Evolutionary conservation across 2,113 vertebrate genomes (phyloP), one percentile per base, ranked within the genome.

Genomic region (Antennarius striatus): DNA sequence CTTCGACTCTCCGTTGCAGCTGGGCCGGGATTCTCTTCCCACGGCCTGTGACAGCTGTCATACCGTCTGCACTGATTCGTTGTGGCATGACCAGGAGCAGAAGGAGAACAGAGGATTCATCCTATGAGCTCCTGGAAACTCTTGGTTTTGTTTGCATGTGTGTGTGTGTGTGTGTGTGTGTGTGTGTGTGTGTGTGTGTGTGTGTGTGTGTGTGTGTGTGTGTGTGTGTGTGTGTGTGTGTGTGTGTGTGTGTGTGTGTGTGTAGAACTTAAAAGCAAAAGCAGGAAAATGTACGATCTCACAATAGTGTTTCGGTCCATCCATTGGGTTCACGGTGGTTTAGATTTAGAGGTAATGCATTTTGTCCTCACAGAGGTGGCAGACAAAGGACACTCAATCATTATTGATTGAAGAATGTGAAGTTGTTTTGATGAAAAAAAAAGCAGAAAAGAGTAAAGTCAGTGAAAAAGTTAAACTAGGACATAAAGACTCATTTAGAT

Each of bases 21-120:
- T 36, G 53, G 65, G 68, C 36, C 28, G 22, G 73, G 47, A 22
- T 66, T 69, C 52, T 55, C 66, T 72, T 48, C 53, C 13, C 5
- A 22, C 47, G 8, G 32, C 16, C 68, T 66, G 55, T 47, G 65
- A 71, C 72, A 42, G 49, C 68, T 81, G 73, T 82, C 64, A 60
- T 29, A 39, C 69, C 52, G 42, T 45, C 53, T 55, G 32, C 42
- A 12, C 70, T 73, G 63, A 74, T 48, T 75, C 68, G 43, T 32
- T 8, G 40, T 40, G 48, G 29, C 48, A 46, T 55, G 29, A 55
- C 14, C 15, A 0, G 14, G 50, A 48, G 46, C 17, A 32, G 16
- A n/a, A n/a, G 45, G 11, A 10, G n/a, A 56, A 54, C 8, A 10
- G 14, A 62, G 22, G n/a, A 7, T 4, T 48, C 60, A 45, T 58